Evolutionary conservation across 2,888 invertebrate species (phyloP).

Genomic region (Erebia aethiops): DNA sequence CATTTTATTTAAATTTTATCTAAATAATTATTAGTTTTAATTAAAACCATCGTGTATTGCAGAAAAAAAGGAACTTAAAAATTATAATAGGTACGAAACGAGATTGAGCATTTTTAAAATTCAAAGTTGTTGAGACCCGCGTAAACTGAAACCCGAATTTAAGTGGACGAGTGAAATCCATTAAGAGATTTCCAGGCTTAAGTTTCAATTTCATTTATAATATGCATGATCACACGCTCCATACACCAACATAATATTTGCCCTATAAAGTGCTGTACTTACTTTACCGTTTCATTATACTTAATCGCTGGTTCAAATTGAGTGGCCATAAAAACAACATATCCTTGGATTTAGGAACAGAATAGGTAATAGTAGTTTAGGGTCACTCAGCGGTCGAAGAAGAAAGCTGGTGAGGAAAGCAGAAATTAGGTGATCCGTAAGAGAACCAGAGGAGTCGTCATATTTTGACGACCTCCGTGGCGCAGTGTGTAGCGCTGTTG

Average conservation of each 20-base stretch:
- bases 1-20: no score
- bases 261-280: conserved; percentile 41
- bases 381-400: no score
- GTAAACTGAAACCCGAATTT: conserved; percentile 35
- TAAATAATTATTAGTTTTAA: no score
- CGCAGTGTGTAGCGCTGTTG: no score
- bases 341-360: no score
- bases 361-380: no score
- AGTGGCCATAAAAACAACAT: neutral
- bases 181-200: conserved; percentile 57
- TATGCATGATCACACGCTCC: conserved; percentile 60
- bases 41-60: no score
- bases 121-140: neutral
- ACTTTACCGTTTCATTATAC: conserved; percentile 17
- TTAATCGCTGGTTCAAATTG: neutral
- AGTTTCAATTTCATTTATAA: conserved; percentile 51
- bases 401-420: no score
- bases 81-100: neutral
- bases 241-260: conserved; percentile 52
- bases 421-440: no score
- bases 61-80: no score
- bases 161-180: conserved; percentile 54
- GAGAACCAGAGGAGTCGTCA: no score
- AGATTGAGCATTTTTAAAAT: conserved; percentile 2
- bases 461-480: no score